A percentile compares a stretch with the other conserved stretches of the same genome.
phyloP scores from a whole-genome alignment of 1,140 invertebrate species.

The Oscheius sp. region DNA sequence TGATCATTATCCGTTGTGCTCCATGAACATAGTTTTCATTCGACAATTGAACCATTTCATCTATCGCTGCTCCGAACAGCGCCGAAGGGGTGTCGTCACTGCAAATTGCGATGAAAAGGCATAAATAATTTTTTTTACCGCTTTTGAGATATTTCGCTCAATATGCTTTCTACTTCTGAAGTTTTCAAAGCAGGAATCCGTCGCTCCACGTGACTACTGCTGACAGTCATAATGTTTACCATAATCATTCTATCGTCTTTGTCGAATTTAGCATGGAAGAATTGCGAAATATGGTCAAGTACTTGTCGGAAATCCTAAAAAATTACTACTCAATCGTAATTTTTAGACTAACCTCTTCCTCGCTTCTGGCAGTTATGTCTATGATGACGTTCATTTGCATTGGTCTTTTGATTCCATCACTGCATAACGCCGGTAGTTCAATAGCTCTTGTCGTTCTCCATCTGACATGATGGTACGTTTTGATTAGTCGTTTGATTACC shows the following conservation, averaged over 20 bases:
- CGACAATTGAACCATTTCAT: constrained; percentile 39
- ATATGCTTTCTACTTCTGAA: constrained; percentile 10
- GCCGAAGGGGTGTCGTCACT: constrained; percentile 36
- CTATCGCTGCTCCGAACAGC: constrained; percentile 47
- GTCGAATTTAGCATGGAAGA: constrained; percentile 43
- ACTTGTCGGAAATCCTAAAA: constrained; percentile 46
- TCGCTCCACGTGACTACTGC: constrained; percentile 37
- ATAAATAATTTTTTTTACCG: constrained; percentile 15
- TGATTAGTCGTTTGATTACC: neutral
- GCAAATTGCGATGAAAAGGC: neutral
- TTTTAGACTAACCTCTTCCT: constrained; percentile 16
- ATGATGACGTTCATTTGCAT: constrained; percentile 51
- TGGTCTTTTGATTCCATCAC: constrained; percentile 50
- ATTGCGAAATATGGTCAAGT: constrained; percentile 37
- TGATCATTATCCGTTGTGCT: constrained; percentile 40
- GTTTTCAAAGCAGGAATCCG: neutral
- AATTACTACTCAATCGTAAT: neutral
- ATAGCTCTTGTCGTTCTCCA: constrained; percentile 41
- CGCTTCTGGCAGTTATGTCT: constrained; percentile 45
- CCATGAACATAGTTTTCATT: constrained; percentile 43
- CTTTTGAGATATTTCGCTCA: constrained; percentile 39
- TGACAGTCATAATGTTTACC: constrained; percentile 50
- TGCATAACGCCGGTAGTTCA: constrained; percentile 44
- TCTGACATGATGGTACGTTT: neutral
- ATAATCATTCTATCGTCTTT: constrained; percentile 27